Base-by-base conservation (phyloP, 2,888 invertebrate genomes). In the Aelia acuminata region DNA sequence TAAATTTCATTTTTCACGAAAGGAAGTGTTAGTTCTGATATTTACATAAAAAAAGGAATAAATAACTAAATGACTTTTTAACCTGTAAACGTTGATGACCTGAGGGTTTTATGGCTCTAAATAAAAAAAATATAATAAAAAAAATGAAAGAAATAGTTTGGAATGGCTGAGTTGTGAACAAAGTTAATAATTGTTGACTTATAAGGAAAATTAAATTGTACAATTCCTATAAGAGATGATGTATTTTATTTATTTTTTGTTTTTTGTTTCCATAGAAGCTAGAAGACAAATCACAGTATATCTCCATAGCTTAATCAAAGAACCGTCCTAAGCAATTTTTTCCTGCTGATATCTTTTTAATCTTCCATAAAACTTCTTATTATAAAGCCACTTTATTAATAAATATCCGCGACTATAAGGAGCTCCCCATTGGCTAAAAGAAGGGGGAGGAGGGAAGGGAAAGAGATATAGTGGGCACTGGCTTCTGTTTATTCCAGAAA, bases 401-500 rank as follows among this genome's bases (percentile, higher is more conserved):
- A 75, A 80, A 80, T 80, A 80, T 47, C 43, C 80, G 22, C 13
- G 80, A 47, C 80, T 47, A n/a, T n/a, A 43, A 80, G 43, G 80
- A 43, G 80, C 20, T 35, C 8, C 63, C 5, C 63, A 70, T 70
- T 70, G 63, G 63, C 63, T 31, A 70, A 26, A 15, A 26, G 85
- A n/a, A 11, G 5, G 26, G 84, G 20, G 84, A 7, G 47, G 84
- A 15, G 20, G 47, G n/a, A 22, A 48, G 26, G 31, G 26, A 48
- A 48, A 43, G 48, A 84, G 85, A 85, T 85, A 53, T 85, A 80
- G 80, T 47, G 80, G 80, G 43, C 43, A 43, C 43, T 80, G 80
- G 80, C 80, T 80, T 80, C 43, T 80, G 85, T 50, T 53, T 87
- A 70, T 39, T 63, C 63, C 87, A 87, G 87, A 87, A 87, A 87